These are phyloP conservation scores for Enoplosus armatus DNA, from an alignment of 2,797 vertebrate species.

Conservation along the genomic window DNA sequence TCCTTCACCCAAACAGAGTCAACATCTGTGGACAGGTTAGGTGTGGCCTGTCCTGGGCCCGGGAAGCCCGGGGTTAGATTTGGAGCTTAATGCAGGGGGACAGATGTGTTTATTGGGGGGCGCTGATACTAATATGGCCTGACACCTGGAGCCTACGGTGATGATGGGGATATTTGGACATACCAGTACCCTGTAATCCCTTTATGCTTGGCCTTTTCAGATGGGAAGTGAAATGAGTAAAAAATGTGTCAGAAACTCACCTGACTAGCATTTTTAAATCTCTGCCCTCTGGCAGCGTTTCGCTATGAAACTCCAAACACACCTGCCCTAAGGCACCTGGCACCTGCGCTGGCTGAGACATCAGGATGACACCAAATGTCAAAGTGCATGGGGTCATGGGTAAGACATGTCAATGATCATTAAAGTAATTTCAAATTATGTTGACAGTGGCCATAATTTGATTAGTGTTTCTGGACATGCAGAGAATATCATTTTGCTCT, in stretches of 20 bases:
- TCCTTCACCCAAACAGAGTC: slow-evolving; percentile 58
- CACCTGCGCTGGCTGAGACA: slow-evolving; percentile 40
- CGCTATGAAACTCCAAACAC: slow-evolving; percentile 50
- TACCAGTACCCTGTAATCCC: slow-evolving; percentile 65
- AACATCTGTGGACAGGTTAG: slow-evolving; percentile 78
- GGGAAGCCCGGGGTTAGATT: slow-evolving; percentile 63
- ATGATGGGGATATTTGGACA: slow-evolving; percentile 78
- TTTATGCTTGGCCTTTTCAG: slow-evolving; percentile 62
- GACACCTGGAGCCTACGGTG: slow-evolving; percentile 72
- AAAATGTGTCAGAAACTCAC: slow-evolving; percentile 53
- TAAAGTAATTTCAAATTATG: slow-evolving; percentile 28
- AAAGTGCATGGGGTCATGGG: slow-evolving; percentile 34
- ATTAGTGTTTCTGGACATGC: slow-evolving; percentile 15
- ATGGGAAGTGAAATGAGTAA: slow-evolving; percentile 62
- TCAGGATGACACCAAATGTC: slow-evolving; percentile 49
- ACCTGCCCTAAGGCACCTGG: slow-evolving; percentile 47
- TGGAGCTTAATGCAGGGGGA: slow-evolving; percentile 73
- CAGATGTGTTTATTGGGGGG: slow-evolving; percentile 70
- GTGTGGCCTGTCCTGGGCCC: slow-evolving; percentile 63
- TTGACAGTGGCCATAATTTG: slow-evolving; percentile 22
- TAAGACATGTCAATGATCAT: slow-evolving; percentile 25
- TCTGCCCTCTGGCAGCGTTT: slow-evolving; percentile 47
- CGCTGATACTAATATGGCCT: slow-evolving; percentile 69
- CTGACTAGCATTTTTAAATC: slow-evolving; percentile 45
- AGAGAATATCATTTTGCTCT: slow-evolving; percentile 29